Evolutionary conservation across 2,797 vertebrate genomes (phyloP).

Genomic region (Streptopelia turtur): DNA sequence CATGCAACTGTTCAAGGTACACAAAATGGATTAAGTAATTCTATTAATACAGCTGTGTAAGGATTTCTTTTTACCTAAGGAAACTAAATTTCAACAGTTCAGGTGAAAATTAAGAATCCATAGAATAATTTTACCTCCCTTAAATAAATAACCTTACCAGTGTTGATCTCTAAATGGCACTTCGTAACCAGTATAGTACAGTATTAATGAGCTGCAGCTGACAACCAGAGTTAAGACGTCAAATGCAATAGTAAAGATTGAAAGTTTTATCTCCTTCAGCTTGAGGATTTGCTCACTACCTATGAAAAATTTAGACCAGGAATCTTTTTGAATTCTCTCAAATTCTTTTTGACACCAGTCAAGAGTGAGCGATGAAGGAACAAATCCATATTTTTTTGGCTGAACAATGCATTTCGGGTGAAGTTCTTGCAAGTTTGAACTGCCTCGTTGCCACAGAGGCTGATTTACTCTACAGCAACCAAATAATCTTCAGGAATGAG

Average conservation of each 20-base stretch:
- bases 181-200: neutral
- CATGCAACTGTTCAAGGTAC: neutral
- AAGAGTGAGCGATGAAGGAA: neutral
- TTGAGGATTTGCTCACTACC: neutral
- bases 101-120: neutral
- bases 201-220: neutral
- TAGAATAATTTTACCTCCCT: neutral
- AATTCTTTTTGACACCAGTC: neutral
- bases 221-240: neutral
- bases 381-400: fast-evolving
- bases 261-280: neutral
- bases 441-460: neutral
- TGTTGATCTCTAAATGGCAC: neutral
- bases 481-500: neutral
- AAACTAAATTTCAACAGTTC: neutral
- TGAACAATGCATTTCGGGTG: neutral
- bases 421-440: neutral
- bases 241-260: neutral
- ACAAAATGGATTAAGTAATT: neutral
- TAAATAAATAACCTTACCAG: neutral
- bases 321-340: neutral
- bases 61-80: neutral
- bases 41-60: neutral
- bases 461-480: neutral
- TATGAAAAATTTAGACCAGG: neutral